A percentile compares a stretch with the other conserved stretches of the same genome.
phyloP scores from a whole-genome alignment of 2,797 vertebrate species.

The Pangasius sanitwongsei region DNA sequence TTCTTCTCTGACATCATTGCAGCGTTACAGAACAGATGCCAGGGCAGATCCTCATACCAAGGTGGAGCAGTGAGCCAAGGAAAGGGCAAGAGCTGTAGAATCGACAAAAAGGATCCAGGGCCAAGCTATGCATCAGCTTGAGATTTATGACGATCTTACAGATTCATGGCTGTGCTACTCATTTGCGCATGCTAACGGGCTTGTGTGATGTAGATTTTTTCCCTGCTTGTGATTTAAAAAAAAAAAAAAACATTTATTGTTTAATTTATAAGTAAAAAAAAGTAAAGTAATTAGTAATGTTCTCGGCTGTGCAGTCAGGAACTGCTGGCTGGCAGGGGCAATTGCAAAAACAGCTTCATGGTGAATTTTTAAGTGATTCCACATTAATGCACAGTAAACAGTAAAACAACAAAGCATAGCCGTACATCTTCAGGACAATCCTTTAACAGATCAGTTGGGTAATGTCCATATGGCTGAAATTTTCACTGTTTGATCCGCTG shows the following conservation, averaged over 20 bases:
- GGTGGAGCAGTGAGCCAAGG: conserved; percentile 34
- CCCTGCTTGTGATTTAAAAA: not conserved
- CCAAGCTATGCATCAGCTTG: not conserved
- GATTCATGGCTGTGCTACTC: not conserved
- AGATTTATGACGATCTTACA: not conserved
- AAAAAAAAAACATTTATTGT: too few species aligned
- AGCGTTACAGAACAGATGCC: conserved; percentile 46
- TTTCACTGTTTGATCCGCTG: not conserved
- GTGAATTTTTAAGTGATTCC: not conserved
- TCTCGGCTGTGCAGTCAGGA: not conserved
- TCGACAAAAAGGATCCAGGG: not conserved
- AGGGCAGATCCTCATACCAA: conserved; percentile 33
- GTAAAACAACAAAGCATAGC: not conserved
- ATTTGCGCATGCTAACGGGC: not conserved
- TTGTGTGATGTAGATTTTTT: not conserved
- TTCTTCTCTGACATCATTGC: conserved; percentile 24
- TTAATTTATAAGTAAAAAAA: too few species aligned
- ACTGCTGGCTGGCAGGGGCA: not conserved
- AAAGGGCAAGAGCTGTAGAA: conserved; percentile 35
- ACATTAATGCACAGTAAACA: not conserved
- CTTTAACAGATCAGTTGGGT: not conserved
- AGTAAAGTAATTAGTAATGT: too few species aligned
- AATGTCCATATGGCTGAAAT: not conserved
- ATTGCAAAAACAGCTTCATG: not conserved
- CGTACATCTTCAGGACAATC: not conserved